These are phyloP conservation scores for Drosophila teissieri DNA, from an alignment of 1,140 invertebrate species.

Conservation along the genomic window DNA sequence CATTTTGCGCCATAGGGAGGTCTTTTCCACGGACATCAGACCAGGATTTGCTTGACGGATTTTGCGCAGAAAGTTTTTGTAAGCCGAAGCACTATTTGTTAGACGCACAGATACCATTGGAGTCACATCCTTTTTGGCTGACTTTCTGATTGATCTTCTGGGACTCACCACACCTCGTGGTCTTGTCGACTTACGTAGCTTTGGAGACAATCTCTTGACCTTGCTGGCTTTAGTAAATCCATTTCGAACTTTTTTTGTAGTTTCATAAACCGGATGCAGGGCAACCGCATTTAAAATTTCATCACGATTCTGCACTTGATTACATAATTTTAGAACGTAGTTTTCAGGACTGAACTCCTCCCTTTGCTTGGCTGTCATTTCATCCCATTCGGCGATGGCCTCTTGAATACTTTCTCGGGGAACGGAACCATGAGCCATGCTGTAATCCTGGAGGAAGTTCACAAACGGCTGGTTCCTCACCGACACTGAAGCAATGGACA, in stretches of 20 bases:
- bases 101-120: neutral
- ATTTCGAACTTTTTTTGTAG: neutral
- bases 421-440: neutral
- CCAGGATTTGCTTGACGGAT: neutral
- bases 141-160: neutral
- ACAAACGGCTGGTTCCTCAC: neutral
- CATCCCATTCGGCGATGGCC: neutral
- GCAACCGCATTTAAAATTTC: neutral
- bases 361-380: neutral
- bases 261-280: neutral
- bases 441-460: neutral
- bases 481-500: neutral
- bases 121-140: neutral
- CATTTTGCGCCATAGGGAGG: neutral
- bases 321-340: neutral
- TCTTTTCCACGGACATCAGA: neutral
- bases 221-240: too few relatives aligned
- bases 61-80: neutral
- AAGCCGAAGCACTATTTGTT: neutral
- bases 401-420: neutral
- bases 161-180: neutral
- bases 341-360: neutral
- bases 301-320: neutral
- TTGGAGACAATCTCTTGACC: too few relatives aligned
- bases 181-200: neutral